Percentiles rank a stretch among this genome's conserved stretches.
These are phyloP conservation scores for Dolichoris vasculosae DNA, from an alignment of 1,140 invertebrate species.

Conservation along the genomic window DNA sequence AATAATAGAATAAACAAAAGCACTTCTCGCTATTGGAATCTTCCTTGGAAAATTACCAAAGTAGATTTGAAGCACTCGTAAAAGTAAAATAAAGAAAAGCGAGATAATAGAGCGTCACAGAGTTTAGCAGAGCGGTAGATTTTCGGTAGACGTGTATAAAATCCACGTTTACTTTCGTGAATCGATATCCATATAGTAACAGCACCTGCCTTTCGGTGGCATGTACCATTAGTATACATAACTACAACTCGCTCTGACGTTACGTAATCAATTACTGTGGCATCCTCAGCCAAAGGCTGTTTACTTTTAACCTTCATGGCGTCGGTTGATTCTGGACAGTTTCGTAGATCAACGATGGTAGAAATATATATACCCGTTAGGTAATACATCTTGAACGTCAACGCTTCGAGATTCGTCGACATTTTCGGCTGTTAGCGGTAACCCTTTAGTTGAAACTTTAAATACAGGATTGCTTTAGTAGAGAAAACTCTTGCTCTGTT, in stretches of 20 bases:
- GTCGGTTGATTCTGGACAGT: conserved; percentile 19
- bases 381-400: conserved; percentile 39
- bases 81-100: not conserved
- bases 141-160: not conserved
- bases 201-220: conserved; percentile 42
- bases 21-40: conserved; percentile 3
- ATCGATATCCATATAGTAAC: not conserved
- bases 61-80: not conserved
- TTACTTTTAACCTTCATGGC: conserved; percentile 50
- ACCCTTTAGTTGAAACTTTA: not conserved
- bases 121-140: not conserved
- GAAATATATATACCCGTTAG: not conserved
- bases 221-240: conserved; percentile 53
- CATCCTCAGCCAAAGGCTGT: conserved; percentile 55
- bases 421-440: not conserved
- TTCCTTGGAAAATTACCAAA: not conserved
- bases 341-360: not conserved
- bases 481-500: not conserved
- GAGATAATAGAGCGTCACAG: not conserved
- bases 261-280: conserved; percentile 57
- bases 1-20: conserved; percentile 6
- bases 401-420: not conserved
- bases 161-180: not conserved
- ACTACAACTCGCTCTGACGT: conserved; percentile 54
- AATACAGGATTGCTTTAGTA: not conserved